These are phyloP conservation scores for Calephelis nemesis DNA, from an alignment of 1,140 invertebrate species.

Conservation along the genomic window DNA sequence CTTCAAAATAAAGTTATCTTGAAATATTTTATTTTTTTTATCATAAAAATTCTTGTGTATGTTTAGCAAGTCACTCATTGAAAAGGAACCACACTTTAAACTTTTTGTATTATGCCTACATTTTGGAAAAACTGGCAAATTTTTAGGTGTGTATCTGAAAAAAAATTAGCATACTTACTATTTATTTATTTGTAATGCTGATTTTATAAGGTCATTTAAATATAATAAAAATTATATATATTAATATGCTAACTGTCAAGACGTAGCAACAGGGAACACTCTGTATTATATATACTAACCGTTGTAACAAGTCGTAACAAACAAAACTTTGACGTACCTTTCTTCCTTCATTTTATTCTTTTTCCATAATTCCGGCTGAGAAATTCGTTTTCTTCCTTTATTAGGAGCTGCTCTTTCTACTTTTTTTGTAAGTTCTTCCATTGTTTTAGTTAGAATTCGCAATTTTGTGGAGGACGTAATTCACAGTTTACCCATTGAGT, in stretches of 20 bases:
- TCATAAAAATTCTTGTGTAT: slow-evolving; percentile 2
- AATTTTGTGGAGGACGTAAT: slow-evolving; percentile 3
- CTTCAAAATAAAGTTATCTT: slow-evolving; percentile 15
- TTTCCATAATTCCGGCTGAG: slow-evolving; percentile 15
- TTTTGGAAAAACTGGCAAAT: background rate
- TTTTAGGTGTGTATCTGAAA: slow-evolving; percentile 3
- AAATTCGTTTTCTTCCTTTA: slow-evolving; percentile 13
- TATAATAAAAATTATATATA: no score
- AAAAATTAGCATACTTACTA: slow-evolving; percentile 1
- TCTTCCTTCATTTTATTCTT: slow-evolving; percentile 19
- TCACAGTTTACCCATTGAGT: slow-evolving; percentile 8
- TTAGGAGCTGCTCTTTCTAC: slow-evolving; percentile 12
- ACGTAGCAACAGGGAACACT: background rate
- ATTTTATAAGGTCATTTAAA: no score
- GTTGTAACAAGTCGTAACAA: background rate
- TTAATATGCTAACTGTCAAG: background rate
- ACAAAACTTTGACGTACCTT: slow-evolving; percentile 15
- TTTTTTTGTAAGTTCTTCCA: slow-evolving; percentile 12
- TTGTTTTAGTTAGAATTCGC: slow-evolving; percentile 5
- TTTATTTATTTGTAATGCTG: no score
- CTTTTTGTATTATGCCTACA: slow-evolving; percentile 13
- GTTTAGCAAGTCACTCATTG: background rate
- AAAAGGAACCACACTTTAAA: background rate
- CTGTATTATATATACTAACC: background rate
- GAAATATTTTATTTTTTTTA: background rate